These are phyloP conservation scores for Seira ritae DNA, from an alignment of 2,888 invertebrate species.

Conservation along the genomic window DNA sequence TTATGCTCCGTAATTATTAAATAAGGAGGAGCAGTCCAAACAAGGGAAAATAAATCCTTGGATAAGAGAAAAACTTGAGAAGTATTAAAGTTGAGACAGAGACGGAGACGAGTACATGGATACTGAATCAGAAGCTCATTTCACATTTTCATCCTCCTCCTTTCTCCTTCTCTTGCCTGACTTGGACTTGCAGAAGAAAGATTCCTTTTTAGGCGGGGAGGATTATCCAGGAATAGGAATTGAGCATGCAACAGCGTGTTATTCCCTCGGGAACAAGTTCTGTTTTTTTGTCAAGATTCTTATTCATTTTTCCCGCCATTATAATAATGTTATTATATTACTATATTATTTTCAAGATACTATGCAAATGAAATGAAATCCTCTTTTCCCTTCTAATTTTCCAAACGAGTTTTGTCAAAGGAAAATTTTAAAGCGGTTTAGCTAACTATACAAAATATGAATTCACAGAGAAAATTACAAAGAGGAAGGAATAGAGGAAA, in stretches of 20 bases:
- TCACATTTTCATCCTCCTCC: not conserved
- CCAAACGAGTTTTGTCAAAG: not conserved
- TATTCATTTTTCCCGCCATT: not conserved
- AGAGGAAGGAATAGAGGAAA: too few relatives aligned
- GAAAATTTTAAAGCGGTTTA: not conserved
- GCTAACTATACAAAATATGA: not conserved
- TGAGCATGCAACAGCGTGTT: conserved; percentile 46
- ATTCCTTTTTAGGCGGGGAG: not conserved
- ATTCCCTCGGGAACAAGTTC: not conserved
- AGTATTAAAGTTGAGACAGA: too few relatives aligned
- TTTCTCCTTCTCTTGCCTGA: not conserved
- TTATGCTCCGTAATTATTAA: conserved; percentile 43
- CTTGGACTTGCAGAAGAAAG: not conserved
- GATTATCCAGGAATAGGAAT: not conserved
- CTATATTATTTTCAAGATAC: not conserved
- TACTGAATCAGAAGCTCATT: not conserved
- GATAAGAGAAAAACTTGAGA: too few relatives aligned
- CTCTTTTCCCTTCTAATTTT: conserved; percentile 7
- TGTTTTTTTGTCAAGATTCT: conserved; percentile 1
- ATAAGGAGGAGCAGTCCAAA: not conserved
- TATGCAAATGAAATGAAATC: not conserved
- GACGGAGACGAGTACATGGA: too few relatives aligned
- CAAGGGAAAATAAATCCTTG: not conserved
- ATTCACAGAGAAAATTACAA: too few relatives aligned
- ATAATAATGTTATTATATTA: not conserved